These are phyloP conservation scores for Campoplex capitator DNA, from an alignment of 2,888 invertebrate species.

Conservation along the genomic window DNA sequence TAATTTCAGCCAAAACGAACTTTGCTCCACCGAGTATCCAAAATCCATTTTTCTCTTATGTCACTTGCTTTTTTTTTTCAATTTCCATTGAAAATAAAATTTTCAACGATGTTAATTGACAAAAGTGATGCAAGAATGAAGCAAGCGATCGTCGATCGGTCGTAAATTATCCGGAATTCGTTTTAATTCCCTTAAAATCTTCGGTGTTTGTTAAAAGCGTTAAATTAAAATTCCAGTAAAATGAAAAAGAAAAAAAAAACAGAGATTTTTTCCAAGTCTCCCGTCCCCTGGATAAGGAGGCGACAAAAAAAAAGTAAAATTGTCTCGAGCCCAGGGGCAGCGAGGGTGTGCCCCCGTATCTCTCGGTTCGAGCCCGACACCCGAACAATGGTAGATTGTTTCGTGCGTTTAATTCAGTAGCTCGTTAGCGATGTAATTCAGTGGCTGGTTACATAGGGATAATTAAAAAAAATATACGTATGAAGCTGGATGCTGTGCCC, in stretches of 20 bases:
- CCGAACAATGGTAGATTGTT: conserved; percentile 68
- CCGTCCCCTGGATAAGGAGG: not conserved
- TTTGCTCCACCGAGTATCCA: too few species aligned
- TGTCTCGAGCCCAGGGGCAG: conserved; percentile 28
- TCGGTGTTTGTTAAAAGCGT: not conserved
- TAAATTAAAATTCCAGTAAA: not conserved
- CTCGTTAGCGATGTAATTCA: conserved; percentile 69
- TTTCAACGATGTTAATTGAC: too few species aligned
- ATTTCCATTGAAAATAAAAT: too few species aligned
- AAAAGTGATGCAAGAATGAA: too few species aligned
- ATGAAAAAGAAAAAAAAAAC: not conserved
- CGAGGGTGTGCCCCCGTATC: conserved; percentile 34
- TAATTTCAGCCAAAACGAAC: too few species aligned
- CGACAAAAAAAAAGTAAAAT: not conserved
- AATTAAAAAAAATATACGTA: not conserved
- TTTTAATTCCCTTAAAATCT: not conserved
- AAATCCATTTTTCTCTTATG: too few species aligned
- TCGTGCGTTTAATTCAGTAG: conserved; percentile 69
- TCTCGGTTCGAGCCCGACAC: conserved; percentile 56
- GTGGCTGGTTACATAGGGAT: conserved; percentile 30
- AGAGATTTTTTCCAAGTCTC: not conserved
- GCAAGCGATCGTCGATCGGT: too few species aligned
- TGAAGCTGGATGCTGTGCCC: not conserved
- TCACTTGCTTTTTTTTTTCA: too few species aligned
- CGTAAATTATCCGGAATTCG: not conserved